phyloP scores from a whole-genome alignment of 2,113 vertebrate species.

The Thryonomys swinderianus region DNA sequence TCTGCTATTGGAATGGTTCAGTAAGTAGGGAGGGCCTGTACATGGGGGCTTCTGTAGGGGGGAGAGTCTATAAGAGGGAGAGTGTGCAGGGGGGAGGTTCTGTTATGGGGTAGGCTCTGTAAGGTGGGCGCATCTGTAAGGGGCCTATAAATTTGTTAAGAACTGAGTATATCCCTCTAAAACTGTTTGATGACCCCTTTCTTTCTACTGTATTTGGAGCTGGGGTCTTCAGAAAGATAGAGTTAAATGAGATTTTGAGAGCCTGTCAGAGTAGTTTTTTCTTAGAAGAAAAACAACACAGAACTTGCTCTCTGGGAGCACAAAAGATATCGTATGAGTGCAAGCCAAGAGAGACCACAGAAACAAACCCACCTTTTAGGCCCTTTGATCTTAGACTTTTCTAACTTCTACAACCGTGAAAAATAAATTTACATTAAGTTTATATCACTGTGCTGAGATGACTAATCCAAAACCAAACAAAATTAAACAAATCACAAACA shows the following conservation, averaged over 20 bases:
- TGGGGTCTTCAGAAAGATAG: background rate
- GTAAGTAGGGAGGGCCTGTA: no score
- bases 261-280: background rate
- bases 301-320: background rate
- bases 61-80: no score
- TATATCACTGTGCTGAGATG: background rate
- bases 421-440: background rate
- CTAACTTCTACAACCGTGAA: background rate
- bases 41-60: no score
- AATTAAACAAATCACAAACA: background rate
- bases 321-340: background rate
- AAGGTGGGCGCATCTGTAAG: no score
- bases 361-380: background rate
- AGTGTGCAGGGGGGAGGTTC: no score
- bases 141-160: no score
- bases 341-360: background rate
- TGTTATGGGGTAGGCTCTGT: no score
- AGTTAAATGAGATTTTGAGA: background rate
- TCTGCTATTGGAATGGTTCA: no score
- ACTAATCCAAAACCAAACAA: background rate
- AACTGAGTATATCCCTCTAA: background rate
- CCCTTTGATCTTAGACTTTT: background rate
- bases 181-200: background rate
- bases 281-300: background rate
- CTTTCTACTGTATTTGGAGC: background rate